phyloP scores from a whole-genome alignment of 23 tunicate genomes.

The Pegea sp. region DNA sequence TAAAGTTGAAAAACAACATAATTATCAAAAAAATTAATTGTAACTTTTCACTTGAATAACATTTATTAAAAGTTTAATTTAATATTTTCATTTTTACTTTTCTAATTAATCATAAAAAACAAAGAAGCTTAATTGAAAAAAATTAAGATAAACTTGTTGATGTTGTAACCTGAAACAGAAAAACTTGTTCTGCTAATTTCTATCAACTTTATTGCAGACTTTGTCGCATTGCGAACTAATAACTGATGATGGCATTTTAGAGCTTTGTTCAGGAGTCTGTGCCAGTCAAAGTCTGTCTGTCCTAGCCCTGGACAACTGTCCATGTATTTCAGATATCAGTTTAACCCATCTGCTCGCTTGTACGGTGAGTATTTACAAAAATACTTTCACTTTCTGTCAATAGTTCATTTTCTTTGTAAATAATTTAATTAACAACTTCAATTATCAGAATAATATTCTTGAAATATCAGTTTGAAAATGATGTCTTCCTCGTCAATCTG shows the following conservation, averaged over 20 bases:
- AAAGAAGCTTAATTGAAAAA: no score
- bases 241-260: slow-evolving; percentile 79
- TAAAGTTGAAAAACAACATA: no score
- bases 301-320: slow-evolving; percentile 87
- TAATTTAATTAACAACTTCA: no score
- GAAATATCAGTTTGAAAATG: background rate
- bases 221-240: slow-evolving; percentile 87
- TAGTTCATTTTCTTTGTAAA: background rate
- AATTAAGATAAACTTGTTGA: no score
- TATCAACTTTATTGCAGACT: slow-evolving; percentile 30
- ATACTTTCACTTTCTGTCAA: background rate
- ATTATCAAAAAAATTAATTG: no score
- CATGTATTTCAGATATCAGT: slow-evolving; percentile 48
- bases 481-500: no score
- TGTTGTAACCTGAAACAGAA: no score
- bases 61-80: no score
- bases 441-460: background rate
- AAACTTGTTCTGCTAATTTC: no score
- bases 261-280: slow-evolving; percentile 39
- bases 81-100: no score
- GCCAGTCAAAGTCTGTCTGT: slow-evolving; percentile 39
- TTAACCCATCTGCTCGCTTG: slow-evolving; percentile 51
- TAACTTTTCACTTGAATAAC: no score
- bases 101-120: no score
- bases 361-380: slow-evolving; percentile 10